Base-by-base conservation (phyloP, 2,888 invertebrate genomes). In the Nipponacmea schrenckii region DNA sequence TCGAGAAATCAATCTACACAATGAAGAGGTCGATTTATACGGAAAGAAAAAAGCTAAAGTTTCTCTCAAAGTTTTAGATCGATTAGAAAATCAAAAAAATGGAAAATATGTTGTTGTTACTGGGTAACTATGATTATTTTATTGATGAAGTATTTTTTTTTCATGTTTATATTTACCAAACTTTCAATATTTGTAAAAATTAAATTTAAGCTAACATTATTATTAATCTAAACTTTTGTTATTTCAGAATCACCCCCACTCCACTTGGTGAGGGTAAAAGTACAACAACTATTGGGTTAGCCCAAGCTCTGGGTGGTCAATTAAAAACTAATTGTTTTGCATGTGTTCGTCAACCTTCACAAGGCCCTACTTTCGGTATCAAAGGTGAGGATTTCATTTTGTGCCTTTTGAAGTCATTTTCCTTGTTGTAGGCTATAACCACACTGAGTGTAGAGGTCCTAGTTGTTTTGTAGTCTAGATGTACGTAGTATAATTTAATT, bases 241-340 rank as follows among this genome's bases (percentile, higher is more conserved):
- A 46, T 66, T 69, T 14, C 88, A 95, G 96, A 20, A 98, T 99
- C 68, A 99, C 98, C 0, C 98, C 99, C 0, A 99, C 99, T 0
- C 97, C 98, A 0, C 91, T 99, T n/a, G 99, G 99, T 1, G 98
- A 99, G 91, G 98, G 98, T 45, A 99, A 99, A 91, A 97, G 96
- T 84, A 99, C 99, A 0, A 97, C 97, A 0, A 92, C 96, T 0
- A 91, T 99, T 74, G 99, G 98, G 2, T 89, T 98, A 78, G 94
- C 94, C 5, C 99, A 99, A 90, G 97, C 98, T 1, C 90, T 99
- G 69, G 93, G 94, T 0, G 95, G 95, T 0, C 95, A 96, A 84
- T 92, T 93, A 80, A 91, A 92, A 4, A 93, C 92, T 79, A 98
- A 98, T 90, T 93, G 96, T 0, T 94, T 99, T 87, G 98, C 96